Evolutionary conservation across 2,888 invertebrate species (phyloP).

Genomic region (Tipula lateralis): DNA sequence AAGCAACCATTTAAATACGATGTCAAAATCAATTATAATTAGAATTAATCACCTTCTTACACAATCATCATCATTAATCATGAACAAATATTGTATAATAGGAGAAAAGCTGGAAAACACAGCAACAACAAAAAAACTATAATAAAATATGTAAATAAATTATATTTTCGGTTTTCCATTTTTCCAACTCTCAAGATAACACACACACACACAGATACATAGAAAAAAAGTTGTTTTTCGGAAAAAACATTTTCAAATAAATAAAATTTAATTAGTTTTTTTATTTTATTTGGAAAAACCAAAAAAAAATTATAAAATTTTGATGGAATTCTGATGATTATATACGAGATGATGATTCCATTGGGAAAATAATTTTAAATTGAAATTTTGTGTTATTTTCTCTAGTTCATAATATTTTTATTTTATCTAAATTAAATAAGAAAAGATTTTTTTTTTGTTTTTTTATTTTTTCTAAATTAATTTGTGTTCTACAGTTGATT

Average conservation of each 20-base stretch:
- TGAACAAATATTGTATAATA: neutral
- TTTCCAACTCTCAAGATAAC: conserved; percentile 6
- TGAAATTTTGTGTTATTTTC: neutral
- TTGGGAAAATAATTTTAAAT: conserved; percentile 9
- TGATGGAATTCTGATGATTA: neutral
- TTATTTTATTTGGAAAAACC: neutral
- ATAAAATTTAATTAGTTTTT: neutral
- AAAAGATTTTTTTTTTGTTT: neutral
- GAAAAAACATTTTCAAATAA: neutral
- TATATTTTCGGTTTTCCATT: conserved; percentile 13
- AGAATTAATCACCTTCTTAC: conserved; percentile 16
- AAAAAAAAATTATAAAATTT: neutral
- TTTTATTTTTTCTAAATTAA: too few relatives aligned
- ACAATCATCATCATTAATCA: conserved; percentile 24
- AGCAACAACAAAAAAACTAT: neutral
- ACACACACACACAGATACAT: too few relatives aligned
- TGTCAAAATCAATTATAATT: conserved; percentile 19
- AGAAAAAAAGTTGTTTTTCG: neutral
- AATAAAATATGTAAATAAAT: conserved; percentile 24
- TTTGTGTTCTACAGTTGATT: neutral
- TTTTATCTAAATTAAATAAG: neutral
- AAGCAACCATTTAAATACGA: neutral
- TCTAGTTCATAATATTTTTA: neutral
- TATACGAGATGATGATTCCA: neutral
- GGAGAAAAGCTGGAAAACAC: neutral